Evolutionary conservation across 2,113 vertebrate species (phyloP), one percentile per base, ranked within the genome.

Genomic region (Scomber japonicus): DNA sequence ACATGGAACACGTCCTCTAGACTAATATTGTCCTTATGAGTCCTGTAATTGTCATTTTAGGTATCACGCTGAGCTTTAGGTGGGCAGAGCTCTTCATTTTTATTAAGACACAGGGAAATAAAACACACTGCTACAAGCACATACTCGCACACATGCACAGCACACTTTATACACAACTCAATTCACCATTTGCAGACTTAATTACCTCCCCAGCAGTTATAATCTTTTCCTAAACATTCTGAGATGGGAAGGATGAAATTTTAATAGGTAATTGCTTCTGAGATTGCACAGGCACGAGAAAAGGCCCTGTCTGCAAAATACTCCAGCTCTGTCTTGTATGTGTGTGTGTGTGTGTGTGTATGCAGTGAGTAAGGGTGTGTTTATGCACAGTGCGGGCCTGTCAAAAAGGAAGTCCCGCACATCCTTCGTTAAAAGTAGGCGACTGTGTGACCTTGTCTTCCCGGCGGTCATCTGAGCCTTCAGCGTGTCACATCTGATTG

Each of bases 191-290:
- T 85, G 70, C 84, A 64, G 73, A 66, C 75, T 84, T 90, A 91
- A 93, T 93, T 91, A 92, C 83, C 87, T 93, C 78, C 68, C 60
- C 63, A 75, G 89, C 85, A 85, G 87, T 89, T 89, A 73, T 90
- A 89, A 91, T 91, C 78, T 92, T 80, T 88, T 79, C 71, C 88
- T 90, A 83, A 90, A 91, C 88, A 91, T 87, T 87, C 86, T 19
- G 84, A 89, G 83, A 91, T 83, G 86, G 80, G 55, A 85, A 84
- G 83, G 82, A 87, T 84, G 83, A 85, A 73, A 88, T 84, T 89
- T 86, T 89, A 89, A 92, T 88, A 85, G 81, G 87, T 89, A 89
- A 92, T 89, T 91, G 86, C 85, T 85, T 91, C 75, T 46, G 86
- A 91, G 82, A 88, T 81, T 88, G 86, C 81, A 86, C 71, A 84